Evolutionary conservation across 1,140 invertebrate genomes (phyloP).

Genomic region (Triops cancriformis): DNA sequence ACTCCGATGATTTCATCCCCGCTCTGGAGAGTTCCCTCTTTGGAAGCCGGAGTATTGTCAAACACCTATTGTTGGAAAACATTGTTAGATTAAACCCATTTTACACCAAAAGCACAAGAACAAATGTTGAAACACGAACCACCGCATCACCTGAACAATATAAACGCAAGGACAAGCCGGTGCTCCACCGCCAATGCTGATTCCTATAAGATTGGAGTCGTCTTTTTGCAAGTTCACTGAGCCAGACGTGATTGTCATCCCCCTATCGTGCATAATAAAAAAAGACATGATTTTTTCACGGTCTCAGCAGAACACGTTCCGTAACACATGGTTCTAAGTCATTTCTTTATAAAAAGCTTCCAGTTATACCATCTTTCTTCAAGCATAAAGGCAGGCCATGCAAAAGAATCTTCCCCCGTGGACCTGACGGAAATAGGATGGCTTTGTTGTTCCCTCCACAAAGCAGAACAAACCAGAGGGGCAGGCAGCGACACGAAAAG

Average conservation of each 20-base stretch:
- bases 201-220: slow-evolving; percentile 90
- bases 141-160: slow-evolving; percentile 62
- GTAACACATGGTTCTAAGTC: slow-evolving; percentile 11
- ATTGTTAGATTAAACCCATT: background rate
- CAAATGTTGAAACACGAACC: background rate
- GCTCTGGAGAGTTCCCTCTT: slow-evolving; percentile 82
- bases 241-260: slow-evolving; percentile 95
- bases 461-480: background rate
- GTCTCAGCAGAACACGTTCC: slow-evolving; percentile 16
- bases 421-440: background rate
- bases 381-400: slow-evolving; percentile 15
- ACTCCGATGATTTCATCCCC: slow-evolving; percentile 94
- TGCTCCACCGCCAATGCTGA: slow-evolving; percentile 93
- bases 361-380: slow-evolving; percentile 17
- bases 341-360: slow-evolving; percentile 1
- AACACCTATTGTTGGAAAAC: slow-evolving; percentile 60
- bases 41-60: slow-evolving; percentile 89
- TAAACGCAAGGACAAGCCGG: slow-evolving; percentile 94
- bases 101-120: background rate
- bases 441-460: background rate
- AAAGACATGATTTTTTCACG: slow-evolving; percentile 25
- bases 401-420: background rate
- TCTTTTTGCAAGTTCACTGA: slow-evolving; percentile 84
- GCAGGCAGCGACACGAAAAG: background rate
- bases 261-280: slow-evolving; percentile 53